Base-by-base conservation (phyloP, 2,113 vertebrate species). In the Ardeotis arabs region DNA sequence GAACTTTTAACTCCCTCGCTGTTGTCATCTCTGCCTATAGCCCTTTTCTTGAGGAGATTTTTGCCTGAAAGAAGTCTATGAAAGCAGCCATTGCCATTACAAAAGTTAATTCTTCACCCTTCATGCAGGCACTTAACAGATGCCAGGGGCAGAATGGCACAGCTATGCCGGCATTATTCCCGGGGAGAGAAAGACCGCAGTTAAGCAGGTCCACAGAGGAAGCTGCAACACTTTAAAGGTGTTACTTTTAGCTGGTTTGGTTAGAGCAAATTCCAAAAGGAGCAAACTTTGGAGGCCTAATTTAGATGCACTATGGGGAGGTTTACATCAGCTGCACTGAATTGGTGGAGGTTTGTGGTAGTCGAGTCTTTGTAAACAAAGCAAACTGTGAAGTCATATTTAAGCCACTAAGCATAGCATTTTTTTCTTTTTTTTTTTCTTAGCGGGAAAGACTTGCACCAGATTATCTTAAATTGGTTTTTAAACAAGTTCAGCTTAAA, bases 61-160 rank as follows among this genome's bases (percentile, higher is more conserved):
- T 97, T 96, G 83, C 75, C 77, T 97, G 87, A 95, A 97, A 97
- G 96, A 89, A 93, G 84, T 69, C 85, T 95, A 93, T 97, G 92
- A 97, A 96, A 95, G 93, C 95, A 97, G 92, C 96, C 95, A 95
- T 95, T 96, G 96, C 95, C 94, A 96, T 94, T 88, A 96, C 91
- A 96, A 97, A 97, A 96, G 95, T 95, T 96, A 97, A 96, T 93
- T 97, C 96, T 95, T 96, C 89, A 88, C 92, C 89, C 92, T 94
- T 96, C 97, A 97, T 79, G 95, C 96, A 97, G 95, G 92, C 97
- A 97, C 96, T 97, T 96, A 97, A 97, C 97, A 97, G 97, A 97
- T 97, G 97, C 97, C 97, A 96, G 95, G 97, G 96, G 96, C 96
- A 96, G 96, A 97, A 96, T 96, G 96, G 96, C 96, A 97, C 97